Evolutionary conservation across 2,888 invertebrate species (phyloP), one percentile per base, ranked within the genome.

Genomic region (Galerucella nymphaeae): DNA sequence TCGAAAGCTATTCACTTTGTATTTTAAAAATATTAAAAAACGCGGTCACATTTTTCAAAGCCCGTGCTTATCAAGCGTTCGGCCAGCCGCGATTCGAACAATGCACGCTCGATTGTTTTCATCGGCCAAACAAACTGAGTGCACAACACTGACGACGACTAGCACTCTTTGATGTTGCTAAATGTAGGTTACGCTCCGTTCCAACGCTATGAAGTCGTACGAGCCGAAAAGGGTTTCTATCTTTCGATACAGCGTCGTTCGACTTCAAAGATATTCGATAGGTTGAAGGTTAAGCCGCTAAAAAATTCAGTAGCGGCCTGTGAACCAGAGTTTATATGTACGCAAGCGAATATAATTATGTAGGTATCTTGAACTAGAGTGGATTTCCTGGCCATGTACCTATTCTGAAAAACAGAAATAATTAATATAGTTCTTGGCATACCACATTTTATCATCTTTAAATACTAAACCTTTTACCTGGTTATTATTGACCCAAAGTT

Each of bases 41-140:
- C 69, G 61, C 65, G 69, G 59, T 62, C 72, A 66, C 69, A 73
- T 73, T 73, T 72, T 70, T 66, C 61, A 66, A 55, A 73, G 57
- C 58, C 57, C 61, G 64, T 45, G 58, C 30, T 38, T 58, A 62
- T 30, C 5, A 18, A 57, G 38, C 69, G 64, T 45, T 65, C 48
- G 48, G 41, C 30, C 67, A 30, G 58, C 55, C 58, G 66, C 66
- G 71, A 66, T 62, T 71, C 64, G 72, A 64, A 68, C 66, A 72
- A 72, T 72, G n/a, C 66, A 66, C 69, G 72, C 72, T 69, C 72
- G 69, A 73, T 73, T 73, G 72, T 73, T 73, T 73, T 73, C 69
- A 73, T 69, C 72, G 66, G 65, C 55, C 58, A 48, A 68, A 58
- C 67, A 67, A 45, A 69, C 65, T 55, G 61, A 61, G 53, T 66